A percentile compares a stretch with the other conserved stretches of the same genome.
These are phyloP conservation scores for Euclidia mi DNA, from an alignment of 2,888 invertebrate species.

Conservation along the genomic window DNA sequence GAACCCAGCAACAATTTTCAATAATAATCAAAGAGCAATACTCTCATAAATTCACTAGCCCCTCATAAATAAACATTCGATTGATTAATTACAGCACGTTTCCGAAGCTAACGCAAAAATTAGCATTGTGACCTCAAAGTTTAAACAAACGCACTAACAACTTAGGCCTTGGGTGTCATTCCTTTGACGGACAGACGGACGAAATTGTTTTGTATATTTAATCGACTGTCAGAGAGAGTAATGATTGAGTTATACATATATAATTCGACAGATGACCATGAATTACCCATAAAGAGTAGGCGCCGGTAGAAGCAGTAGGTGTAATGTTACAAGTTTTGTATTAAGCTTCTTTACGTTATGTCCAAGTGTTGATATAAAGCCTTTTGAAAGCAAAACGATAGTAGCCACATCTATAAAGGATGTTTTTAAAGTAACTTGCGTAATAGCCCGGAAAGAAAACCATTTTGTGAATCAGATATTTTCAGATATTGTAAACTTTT, in stretches of 20 bases:
- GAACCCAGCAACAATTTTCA: too few species aligned
- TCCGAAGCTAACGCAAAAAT: constrained; percentile 24
- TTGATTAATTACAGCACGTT: constrained; percentile 1
- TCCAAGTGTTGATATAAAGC: too few species aligned
- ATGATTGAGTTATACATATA: constrained; percentile 33
- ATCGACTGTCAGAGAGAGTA: constrained; percentile 43
- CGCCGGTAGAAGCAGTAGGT: constrained; percentile 17
- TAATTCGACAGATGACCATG: constrained; percentile 37
- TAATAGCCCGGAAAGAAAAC: too few species aligned
- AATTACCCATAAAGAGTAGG: constrained; percentile 10
- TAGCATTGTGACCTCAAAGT: constrained; percentile 36
- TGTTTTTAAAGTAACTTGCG: too few species aligned
- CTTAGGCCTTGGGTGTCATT: constrained; percentile 29
- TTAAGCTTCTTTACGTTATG: too few species aligned
- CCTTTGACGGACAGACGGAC: constrained; percentile 32
- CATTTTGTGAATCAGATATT: too few species aligned
- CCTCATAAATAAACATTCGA: constrained; percentile 10
- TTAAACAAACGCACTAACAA: constrained; percentile 19
- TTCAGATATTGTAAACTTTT: too few species aligned
- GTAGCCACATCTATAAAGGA: too few species aligned
- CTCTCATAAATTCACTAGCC: constrained; percentile 6
- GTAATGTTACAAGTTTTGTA: not conserved
- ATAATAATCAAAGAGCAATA: not conserved
- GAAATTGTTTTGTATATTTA: constrained; percentile 31
- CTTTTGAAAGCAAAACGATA: too few species aligned